Conservation (phyloP, 2,888 invertebrate species). For the Spilarctia lutea region DNA sequence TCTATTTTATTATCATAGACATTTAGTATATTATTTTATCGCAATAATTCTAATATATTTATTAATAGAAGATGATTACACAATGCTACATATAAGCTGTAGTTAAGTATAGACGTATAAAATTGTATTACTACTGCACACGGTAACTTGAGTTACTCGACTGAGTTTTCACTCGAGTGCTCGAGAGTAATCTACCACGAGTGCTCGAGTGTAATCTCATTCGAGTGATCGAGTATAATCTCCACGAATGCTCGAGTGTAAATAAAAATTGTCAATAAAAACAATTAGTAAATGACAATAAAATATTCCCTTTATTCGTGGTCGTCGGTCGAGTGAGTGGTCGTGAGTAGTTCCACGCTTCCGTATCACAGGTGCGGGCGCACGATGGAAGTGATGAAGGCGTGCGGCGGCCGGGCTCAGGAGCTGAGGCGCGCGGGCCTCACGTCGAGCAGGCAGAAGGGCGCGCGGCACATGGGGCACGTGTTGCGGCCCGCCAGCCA, state of each 20-base stretch:
- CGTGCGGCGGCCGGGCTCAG: constrained; percentile 22
- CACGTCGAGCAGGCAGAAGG: constrained; percentile 95
- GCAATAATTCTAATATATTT: constrained; percentile 10
- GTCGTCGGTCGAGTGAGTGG: not conserved
- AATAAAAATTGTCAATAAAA: too few species aligned
- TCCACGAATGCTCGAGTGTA: not conserved
- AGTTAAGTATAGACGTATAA: not conserved
- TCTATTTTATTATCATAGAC: constrained; percentile 5
- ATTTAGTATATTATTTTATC: constrained; percentile 13
- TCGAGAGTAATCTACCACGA: too few species aligned
- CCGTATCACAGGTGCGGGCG: not conserved
- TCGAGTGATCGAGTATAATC: not conserved
- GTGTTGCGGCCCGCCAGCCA: constrained; percentile 95
- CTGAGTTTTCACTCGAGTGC: not conserved
- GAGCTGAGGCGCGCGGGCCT: constrained; percentile 73
- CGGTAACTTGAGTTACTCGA: not conserved
- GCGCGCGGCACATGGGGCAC: constrained; percentile 95
- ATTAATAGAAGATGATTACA: not conserved
- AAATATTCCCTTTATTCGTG: not conserved
- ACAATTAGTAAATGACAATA: too few species aligned
- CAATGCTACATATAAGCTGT: not conserved
- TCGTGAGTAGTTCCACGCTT: not conserved
- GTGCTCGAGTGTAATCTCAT: too few species aligned
- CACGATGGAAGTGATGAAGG: constrained; percentile 12
- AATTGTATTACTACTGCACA: not conserved